Base-by-base conservation (phyloP, 23 tunicate species). In the Aplidium turbinatum region DNA sequence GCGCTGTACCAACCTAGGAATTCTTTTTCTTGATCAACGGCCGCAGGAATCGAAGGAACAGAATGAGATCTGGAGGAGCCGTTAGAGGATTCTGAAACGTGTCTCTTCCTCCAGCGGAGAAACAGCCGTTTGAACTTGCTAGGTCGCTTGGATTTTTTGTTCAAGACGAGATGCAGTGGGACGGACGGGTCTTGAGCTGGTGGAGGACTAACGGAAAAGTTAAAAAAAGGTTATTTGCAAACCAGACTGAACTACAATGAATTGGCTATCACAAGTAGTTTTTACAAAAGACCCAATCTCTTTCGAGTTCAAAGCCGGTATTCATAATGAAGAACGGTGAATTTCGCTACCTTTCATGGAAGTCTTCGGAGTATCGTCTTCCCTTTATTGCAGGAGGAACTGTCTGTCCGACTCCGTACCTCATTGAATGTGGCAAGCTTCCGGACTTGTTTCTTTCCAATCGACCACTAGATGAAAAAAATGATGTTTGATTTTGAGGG, bases 391-490 rank as follows among this genome's bases (percentile, higher is more conserved):
- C 50, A 42, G 11, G 16, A 42, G 50, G 50, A n/a, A n/a, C n/a
- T n/a, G n/a, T n/a, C 50, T 35, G 72, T 7, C 56, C 57, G 54
- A 81, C 63, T 7, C 79, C 78, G 33, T 51, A 38, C 5, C 87
- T 72, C 36, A 57, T 42, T 16, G 78, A 68, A 22, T 42, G 24
- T 31, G 87, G 87, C 73, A 81, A 47, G 48, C 87, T 81, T 19
- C 79, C 87, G 1, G 87, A 81, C 25, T 81, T 81, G 35, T 71
- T 32, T 27, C 63, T 60, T 50, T 70, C 69, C 47, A 81, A 26
- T 21, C 33, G 50, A 6, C 73, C 75, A 63, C 71, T 63, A 27
- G 54, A 18, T n/a, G n/a, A n/a, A n/a, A n/a, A n/a, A n/a, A n/a
- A n/a, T n/a, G n/a, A n/a, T n/a, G n/a, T n/a, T n/a, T n/a, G n/a